Percentiles rank a stretch among this genome's conserved stretches.
Conservation (phyloP, 2,888 invertebrate species). For the Iselma pallidipennis region DNA sequence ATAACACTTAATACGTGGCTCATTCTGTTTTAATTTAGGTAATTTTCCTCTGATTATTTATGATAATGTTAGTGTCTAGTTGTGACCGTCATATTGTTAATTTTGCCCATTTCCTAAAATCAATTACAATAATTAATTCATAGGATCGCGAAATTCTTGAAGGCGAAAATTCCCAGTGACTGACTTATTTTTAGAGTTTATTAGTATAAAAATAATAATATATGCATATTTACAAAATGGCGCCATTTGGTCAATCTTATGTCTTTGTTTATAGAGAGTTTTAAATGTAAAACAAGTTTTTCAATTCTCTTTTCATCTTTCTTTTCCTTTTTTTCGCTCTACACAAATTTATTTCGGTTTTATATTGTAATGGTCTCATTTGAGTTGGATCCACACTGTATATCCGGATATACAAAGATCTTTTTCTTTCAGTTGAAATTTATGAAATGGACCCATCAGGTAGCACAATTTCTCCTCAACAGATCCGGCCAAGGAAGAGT, state of each 20-base stretch:
- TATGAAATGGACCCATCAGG: neutral
- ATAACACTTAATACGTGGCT: constrained; percentile 5
- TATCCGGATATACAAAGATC: neutral
- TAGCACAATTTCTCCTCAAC: neutral
- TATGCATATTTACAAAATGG: no score
- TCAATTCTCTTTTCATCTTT: neutral
- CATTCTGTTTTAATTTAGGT: constrained; percentile 9
- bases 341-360: neutral
- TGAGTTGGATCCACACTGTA: neutral
- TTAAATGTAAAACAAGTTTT: neutral
- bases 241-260: no score
- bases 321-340: no score
- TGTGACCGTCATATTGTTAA: neutral
- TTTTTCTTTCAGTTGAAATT: neutral
- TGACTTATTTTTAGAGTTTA: no score
- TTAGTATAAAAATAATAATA: no score
- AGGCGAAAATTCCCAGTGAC: no score
- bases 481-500: neutral
- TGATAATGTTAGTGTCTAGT: neutral
- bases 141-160: neutral
- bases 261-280: no score
- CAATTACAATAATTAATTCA: neutral
- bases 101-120: no score
- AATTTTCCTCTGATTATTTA: constrained; percentile 10
- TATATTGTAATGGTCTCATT: neutral